phyloP scores from a whole-genome alignment of 2,113 vertebrate species.

The Madoqua kirkii region DNA sequence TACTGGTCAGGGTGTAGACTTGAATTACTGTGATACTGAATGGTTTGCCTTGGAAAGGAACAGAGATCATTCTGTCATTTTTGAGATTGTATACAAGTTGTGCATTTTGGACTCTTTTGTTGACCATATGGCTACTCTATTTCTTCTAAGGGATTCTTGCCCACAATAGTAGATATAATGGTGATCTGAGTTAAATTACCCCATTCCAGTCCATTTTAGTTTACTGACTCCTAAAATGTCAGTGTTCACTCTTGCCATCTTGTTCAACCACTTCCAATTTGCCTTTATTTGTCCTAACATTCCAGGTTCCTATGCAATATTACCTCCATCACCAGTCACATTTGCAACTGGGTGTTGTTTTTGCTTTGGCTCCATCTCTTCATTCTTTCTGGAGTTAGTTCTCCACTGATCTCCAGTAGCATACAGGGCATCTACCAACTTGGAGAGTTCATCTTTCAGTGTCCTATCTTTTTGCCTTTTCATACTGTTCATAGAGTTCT shows the following conservation, averaged over 20 bases:
- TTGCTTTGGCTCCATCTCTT: background rate
- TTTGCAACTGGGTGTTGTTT: background rate
- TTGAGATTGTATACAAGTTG: background rate
- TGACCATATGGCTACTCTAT: background rate
- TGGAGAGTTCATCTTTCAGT: background rate
- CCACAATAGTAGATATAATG: background rate
- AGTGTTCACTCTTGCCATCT: background rate
- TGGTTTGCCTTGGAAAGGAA: background rate
- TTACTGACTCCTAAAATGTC: background rate
- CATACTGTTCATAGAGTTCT: background rate
- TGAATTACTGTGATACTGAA: background rate
- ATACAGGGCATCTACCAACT: background rate
- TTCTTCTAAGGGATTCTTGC: background rate
- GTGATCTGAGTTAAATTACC: background rate
- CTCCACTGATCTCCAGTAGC: background rate
- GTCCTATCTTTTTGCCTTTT: background rate
- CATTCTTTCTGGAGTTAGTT: background rate
- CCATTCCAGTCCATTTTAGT: background rate
- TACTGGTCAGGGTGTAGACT: background rate
- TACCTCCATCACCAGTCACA: background rate
- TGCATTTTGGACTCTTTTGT: background rate
- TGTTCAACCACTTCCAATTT: background rate
- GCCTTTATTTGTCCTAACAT: background rate
- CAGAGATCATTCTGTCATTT: background rate
- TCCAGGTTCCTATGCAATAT: background rate